phyloP scores from a whole-genome alignment of 2,113 vertebrate species.

The Silurus meridionalis region DNA sequence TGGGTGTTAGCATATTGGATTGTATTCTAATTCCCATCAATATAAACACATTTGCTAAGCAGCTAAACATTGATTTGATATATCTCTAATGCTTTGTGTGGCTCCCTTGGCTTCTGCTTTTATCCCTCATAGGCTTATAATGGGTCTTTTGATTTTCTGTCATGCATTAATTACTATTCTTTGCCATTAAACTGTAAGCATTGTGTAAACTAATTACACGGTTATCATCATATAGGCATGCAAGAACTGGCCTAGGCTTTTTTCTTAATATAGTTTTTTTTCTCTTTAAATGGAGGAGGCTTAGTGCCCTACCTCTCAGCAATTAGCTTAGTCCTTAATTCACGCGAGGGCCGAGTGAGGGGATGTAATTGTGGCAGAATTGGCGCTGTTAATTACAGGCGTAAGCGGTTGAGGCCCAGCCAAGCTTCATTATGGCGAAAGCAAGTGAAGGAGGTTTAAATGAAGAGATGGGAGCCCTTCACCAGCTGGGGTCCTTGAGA shows the following conservation, averaged over 20 bases:
- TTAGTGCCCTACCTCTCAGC: constrained; percentile 84
- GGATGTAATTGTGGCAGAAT: constrained; percentile 97
- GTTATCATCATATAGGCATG: constrained; percentile 93
- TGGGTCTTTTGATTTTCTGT: constrained; percentile 99
- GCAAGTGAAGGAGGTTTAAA: constrained; percentile 89
- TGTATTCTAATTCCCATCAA: constrained; percentile 46
- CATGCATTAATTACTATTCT: constrained; percentile 97
- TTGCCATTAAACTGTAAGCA: constrained; percentile 97
- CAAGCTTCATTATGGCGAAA: constrained; percentile 97
- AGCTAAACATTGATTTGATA: constrained; percentile 86
- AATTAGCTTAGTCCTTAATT: constrained; percentile 93
- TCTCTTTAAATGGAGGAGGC: constrained; percentile 75
- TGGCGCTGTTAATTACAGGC: constrained; percentile 99
- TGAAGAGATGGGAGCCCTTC: constrained; percentile 79
- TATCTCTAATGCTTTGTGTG: constrained; percentile 85
- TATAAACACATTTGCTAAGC: constrained; percentile 67
- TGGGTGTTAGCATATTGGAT: constrained; percentile 40
- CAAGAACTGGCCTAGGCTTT: constrained; percentile 59
- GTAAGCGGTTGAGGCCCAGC: constrained; percentile 98
- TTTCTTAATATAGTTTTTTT: constrained; percentile 88
- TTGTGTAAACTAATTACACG: constrained; percentile 99
- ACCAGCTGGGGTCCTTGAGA: constrained; percentile 97
- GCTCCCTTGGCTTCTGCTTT: constrained; percentile 82
- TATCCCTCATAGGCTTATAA: constrained; percentile 96
- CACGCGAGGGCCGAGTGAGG: constrained; percentile 86